Evolutionary conservation across 2,888 invertebrate genomes (phyloP).

Genomic region (Smittia sp.): DNA sequence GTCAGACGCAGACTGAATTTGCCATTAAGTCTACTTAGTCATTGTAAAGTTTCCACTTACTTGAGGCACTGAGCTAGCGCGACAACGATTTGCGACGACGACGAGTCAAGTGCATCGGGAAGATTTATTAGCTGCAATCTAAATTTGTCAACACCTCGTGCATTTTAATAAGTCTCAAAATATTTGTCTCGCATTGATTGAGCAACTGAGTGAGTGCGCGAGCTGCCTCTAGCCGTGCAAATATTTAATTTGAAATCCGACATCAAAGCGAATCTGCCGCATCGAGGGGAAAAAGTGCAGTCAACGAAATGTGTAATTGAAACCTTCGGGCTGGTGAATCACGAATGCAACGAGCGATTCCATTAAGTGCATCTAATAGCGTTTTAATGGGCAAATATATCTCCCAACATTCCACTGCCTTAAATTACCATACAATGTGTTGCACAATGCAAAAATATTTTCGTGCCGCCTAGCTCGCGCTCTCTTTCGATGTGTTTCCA

Average conservation of each 20-base stretch:
- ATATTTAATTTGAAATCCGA: neutral
- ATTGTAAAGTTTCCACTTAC: too few relatives aligned
- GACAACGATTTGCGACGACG: too few relatives aligned
- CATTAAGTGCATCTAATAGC: constrained; percentile 27
- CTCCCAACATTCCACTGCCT: neutral
- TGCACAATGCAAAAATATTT: constrained; percentile 11
- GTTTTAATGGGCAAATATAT: constrained; percentile 28
- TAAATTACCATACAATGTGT: constrained; percentile 3
- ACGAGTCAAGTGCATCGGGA: too few relatives aligned
- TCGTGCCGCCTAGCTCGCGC: neutral
- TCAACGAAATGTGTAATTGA: neutral
- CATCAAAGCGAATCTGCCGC: neutral
- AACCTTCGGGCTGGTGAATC: neutral
- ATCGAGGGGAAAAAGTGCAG: neutral
- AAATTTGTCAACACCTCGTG: too few relatives aligned
- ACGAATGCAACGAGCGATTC: neutral
- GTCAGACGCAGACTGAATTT: too few relatives aligned
- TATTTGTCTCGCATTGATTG: neutral
- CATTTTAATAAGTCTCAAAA: neutral
- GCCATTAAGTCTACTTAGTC: too few relatives aligned
- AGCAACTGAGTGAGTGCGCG: neutral
- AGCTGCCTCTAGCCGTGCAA: neutral
- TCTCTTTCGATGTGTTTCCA: neutral
- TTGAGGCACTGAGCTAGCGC: too few relatives aligned
- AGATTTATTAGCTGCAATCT: too few relatives aligned